Conservation (phyloP, 2,797 vertebrate genomes). For the Salarias fasciatus region DNA sequence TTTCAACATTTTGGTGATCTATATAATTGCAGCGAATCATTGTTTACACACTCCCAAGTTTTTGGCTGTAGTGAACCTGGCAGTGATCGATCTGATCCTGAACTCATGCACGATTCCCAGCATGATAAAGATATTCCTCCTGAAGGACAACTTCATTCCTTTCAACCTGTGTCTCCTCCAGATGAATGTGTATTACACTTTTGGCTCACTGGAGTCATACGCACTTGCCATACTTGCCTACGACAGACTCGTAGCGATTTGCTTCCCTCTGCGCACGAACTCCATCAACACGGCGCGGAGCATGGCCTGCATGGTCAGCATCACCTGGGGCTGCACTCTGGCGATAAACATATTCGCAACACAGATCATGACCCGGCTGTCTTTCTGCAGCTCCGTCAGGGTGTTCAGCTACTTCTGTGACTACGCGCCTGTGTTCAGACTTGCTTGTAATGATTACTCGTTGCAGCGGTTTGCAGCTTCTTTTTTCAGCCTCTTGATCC, state of each 20-base stretch:
- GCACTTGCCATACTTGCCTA: constrained; percentile 74
- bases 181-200: constrained; percentile 69
- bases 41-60: constrained; percentile 74
- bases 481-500: neutral
- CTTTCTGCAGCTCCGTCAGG: constrained; percentile 71
- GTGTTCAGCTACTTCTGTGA: constrained; percentile 81
- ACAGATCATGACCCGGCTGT: constrained; percentile 59
- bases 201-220: constrained; percentile 54
- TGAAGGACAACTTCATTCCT: constrained; percentile 71
- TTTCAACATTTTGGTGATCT: constrained; percentile 72
- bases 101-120: constrained; percentile 70
- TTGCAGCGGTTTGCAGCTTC: constrained; percentile 59
- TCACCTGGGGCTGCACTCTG: constrained; percentile 47
- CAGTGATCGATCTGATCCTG: constrained; percentile 67
- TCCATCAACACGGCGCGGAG: constrained; percentile 65
- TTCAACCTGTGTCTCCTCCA: constrained; percentile 73
- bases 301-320: constrained; percentile 65
- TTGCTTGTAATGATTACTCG: constrained; percentile 71
- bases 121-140: constrained; percentile 73
- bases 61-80: constrained; percentile 72
- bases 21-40: constrained; percentile 46
- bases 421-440: constrained; percentile 73
- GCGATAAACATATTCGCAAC: fast-evolving
- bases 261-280: constrained; percentile 74
- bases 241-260: constrained; percentile 77